Evolutionary conservation across 2,113 vertebrate genomes (phyloP), one percentile per base, ranked within the genome.

Genomic region (Lontra canadensis): DNA sequence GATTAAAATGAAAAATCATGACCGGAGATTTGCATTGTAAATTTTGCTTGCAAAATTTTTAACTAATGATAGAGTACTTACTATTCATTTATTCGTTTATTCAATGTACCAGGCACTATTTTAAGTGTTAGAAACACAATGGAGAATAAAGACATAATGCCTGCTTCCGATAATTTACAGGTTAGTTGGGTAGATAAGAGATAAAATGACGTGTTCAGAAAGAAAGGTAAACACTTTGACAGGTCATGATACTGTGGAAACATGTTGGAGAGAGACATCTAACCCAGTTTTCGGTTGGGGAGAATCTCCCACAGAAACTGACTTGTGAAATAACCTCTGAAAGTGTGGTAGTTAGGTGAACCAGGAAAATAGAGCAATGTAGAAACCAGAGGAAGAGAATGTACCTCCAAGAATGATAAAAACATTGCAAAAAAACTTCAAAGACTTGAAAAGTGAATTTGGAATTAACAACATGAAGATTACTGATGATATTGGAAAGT

Each of bases 381-480:
- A 79, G 86, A 96, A 93, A 25, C 65, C 47, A 83, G 26, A 88
- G 69, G 65, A 96, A 83, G 36, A 82, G 21, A 79, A 25, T 23
- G 4, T 8, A 42, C 23, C 84, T 88, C 61, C 11, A 85, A 69
- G 29, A 95, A 55, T 89, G 63, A 52, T 85, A 73, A 88, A 57
- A 88, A 63, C 11, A 47, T 39, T 69, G 14, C 31, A 89, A 52
- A 95, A 57, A 65, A 78, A 25, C 55, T 88, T 94, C 15, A 80
- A 88, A 61, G 57, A 67, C 65, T n/a, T 91, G 8, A 82, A 80
- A 93, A 52, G 18, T 94, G 15, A 84, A 55, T 82, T 80, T 96
- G 36, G 59, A 94, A 73, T 96, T 94, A 94, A 80, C 55, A 15
- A 42, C 25, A 63, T 59, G 81, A 76, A 71, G n/a, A 92, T 90